Evolutionary conservation across 2,113 vertebrate species (phyloP).

Genomic region (Brachionichthys hirsutus): DNA sequence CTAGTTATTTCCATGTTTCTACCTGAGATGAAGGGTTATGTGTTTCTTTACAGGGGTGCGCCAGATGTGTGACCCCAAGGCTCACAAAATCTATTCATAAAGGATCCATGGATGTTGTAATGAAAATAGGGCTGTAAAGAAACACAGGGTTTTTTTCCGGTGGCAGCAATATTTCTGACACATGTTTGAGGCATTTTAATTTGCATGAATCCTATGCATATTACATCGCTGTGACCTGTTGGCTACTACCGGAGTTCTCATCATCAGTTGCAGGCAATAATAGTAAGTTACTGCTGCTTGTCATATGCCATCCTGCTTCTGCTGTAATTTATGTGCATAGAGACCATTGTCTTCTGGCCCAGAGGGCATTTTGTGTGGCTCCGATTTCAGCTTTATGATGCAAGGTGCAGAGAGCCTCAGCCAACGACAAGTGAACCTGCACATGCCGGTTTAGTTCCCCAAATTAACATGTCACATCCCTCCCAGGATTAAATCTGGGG

Average conservation of each 20-base stretch:
- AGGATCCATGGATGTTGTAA: constrained; percentile 52
- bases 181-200: constrained; percentile 59
- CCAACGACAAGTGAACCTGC: constrained; percentile 33
- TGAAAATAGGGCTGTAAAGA: constrained; percentile 60
- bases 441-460: constrained; percentile 32
- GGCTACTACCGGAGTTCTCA: constrained; percentile 62
- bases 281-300: constrained; percentile 70
- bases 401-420: constrained; percentile 34
- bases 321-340: constrained; percentile 65
- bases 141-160: constrained; percentile 53
- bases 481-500: constrained; percentile 42
- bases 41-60: constrained; percentile 62
- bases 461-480: constrained; percentile 57
- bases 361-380: constrained; percentile 54
- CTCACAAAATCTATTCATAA: constrained; percentile 60
- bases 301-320: constrained; percentile 62
- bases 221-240: constrained; percentile 66
- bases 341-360: constrained; percentile 60
- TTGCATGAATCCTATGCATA: constrained; percentile 70
- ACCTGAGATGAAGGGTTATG: constrained; percentile 61
- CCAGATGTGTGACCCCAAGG: constrained; percentile 66
- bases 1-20: constrained; percentile 60
- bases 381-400: constrained; percentile 53
- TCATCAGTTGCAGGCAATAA: constrained; percentile 68
- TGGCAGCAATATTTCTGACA: constrained; percentile 63